Conservation (phyloP, 2,888 invertebrate genomes). For the Hirtodrosophila alboralis region DNA sequence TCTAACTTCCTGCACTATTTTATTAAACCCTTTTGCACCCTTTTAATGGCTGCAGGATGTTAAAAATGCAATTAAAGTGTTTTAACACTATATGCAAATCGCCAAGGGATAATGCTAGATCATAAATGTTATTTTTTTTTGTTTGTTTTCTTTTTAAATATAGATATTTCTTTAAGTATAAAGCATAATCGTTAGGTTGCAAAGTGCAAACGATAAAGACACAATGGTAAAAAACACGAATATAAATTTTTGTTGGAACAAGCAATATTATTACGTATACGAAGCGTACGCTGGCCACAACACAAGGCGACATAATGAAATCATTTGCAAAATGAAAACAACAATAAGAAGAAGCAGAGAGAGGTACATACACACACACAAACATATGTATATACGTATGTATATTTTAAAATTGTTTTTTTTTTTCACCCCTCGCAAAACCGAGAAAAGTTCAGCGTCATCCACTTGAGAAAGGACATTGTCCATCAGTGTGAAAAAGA, state of each 20-base stretch:
- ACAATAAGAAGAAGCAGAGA: constrained; percentile 25
- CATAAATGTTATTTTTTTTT: too few relatives aligned
- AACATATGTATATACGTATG: too few relatives aligned
- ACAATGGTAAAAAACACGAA: constrained; percentile 26
- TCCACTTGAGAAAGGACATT: constrained; percentile 56
- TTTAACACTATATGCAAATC: too few relatives aligned
- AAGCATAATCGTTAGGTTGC: too few relatives aligned
- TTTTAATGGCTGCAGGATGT: too few relatives aligned
- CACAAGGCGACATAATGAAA: constrained; percentile 68
- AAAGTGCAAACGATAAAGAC: too few relatives aligned
- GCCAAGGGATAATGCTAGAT: too few relatives aligned
- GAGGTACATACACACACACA: neutral
- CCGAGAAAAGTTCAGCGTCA: constrained; percentile 30
- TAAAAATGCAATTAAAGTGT: too few relatives aligned
- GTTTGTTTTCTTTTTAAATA: too few relatives aligned
- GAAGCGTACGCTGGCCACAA: constrained; percentile 31
- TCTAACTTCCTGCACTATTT: too few relatives aligned
- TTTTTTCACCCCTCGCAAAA: constrained; percentile 25
- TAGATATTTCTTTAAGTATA: too few relatives aligned
- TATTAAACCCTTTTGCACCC: too few relatives aligned
- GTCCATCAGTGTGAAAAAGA: constrained; percentile 66
- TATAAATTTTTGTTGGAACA: constrained; percentile 54
- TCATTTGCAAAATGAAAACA: constrained; percentile 78
- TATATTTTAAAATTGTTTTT: constrained; percentile 48
- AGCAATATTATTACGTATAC: constrained; percentile 69